Conservation (phyloP, 2,113 vertebrate genomes). For the Gymnocephalus cernua region DNA sequence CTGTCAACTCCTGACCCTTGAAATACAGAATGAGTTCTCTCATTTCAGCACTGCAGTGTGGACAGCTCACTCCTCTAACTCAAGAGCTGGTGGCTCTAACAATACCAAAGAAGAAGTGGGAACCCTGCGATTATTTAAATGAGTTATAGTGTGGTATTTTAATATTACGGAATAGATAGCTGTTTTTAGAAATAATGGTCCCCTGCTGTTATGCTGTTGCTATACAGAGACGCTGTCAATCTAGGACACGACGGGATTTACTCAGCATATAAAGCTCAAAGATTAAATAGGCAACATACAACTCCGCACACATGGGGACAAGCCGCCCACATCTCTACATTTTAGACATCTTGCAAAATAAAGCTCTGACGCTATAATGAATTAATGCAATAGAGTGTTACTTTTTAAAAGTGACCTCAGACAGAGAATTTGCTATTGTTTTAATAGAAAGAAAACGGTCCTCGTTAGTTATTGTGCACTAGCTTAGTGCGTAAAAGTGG, state of each 20-base stretch:
- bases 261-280: slow-evolving; percentile 73
- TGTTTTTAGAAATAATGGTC: slow-evolving; percentile 38
- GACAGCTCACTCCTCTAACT: slow-evolving; percentile 60
- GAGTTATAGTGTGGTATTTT: not conserved
- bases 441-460: slow-evolving; percentile 2
- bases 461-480: slow-evolving; percentile 51
- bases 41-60: slow-evolving; percentile 68
- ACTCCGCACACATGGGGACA: slow-evolving; percentile 63
- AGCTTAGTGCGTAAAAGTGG: slow-evolving; percentile 48
- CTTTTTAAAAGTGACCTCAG: not conserved
- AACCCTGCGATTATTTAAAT: not conserved
- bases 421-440: slow-evolving; percentile 36
- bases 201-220: slow-evolving; percentile 57
- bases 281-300: slow-evolving; percentile 80
- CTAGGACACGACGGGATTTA: slow-evolving; percentile 85
- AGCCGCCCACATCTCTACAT: not conserved
- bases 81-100: not conserved
- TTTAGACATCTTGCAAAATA: not conserved
- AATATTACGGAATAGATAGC: not conserved
- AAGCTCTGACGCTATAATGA: not conserved
- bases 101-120: not conserved
- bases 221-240: slow-evolving; percentile 77
- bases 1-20: not conserved
- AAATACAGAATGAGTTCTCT: slow-evolving; percentile 14
- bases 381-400: not conserved